These are phyloP conservation scores for Megaustenia siamemsis DNA, from an alignment of 2,888 invertebrate species.

Conservation along the genomic window DNA sequence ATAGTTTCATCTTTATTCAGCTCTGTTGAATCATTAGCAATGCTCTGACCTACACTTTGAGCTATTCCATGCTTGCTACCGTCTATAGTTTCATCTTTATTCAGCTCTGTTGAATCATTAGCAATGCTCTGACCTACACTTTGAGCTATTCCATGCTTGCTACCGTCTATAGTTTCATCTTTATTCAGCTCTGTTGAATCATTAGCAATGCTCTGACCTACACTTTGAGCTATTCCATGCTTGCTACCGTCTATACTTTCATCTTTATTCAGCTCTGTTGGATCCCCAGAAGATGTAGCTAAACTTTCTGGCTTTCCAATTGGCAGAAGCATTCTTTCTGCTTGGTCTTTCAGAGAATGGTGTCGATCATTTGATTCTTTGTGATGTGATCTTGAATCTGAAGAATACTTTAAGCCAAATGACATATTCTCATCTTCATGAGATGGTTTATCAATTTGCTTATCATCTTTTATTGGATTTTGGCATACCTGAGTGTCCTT, in stretches of 20 bases:
- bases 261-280: neutral
- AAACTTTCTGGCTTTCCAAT: neutral
- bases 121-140: neutral
- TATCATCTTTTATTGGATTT: neutral
- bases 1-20: no score
- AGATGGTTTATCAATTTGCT: neutral
- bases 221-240: neutral
- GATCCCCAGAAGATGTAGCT: no score
- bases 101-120: no score
- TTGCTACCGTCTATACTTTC: neutral
- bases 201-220: neutral
- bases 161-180: neutral
- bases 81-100: no score
- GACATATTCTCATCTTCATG: conserved; percentile 21
- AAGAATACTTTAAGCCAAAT: neutral
- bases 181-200: neutral
- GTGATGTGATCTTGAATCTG: neutral
- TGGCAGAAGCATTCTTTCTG: neutral
- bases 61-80: no score
- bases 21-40: no score
- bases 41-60: no score
- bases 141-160: neutral
- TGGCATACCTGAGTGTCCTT: conserved; percentile 16
- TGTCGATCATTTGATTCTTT: neutral
- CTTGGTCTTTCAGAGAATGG: neutral